Conservation (phyloP, 2,113 vertebrate species). For the Orthonyx spaldingii region DNA sequence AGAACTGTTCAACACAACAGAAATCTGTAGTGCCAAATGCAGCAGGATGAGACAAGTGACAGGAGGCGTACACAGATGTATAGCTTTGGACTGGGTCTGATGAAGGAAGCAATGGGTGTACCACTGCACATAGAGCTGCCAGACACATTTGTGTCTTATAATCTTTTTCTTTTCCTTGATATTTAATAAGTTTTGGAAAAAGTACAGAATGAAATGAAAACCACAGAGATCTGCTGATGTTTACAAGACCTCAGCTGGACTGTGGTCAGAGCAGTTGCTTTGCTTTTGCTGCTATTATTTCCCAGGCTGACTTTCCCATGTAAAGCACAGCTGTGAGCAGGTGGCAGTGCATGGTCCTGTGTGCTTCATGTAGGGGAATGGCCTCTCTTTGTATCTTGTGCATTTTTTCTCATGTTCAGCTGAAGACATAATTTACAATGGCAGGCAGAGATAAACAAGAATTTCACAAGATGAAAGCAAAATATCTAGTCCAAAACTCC, state of each 20-base stretch:
- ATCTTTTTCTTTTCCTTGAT: neutral
- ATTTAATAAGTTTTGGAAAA: neutral
- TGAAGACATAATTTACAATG: neutral
- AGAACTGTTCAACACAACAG: neutral
- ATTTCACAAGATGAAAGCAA: neutral
- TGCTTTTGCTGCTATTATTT: neutral
- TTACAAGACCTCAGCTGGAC: slow-evolving; percentile 3
- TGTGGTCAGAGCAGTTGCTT: neutral
- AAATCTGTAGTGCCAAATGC: neutral
- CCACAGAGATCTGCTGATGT: neutral
- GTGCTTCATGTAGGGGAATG: neutral
- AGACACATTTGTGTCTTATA: neutral
- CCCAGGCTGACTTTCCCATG: neutral
- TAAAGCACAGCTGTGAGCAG: neutral
- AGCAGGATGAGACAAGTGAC: neutral
- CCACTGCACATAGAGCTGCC: too few relatives aligned
- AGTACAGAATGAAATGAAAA: neutral
- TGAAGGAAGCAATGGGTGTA: neutral
- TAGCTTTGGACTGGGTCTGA: neutral
- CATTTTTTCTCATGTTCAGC: neutral
- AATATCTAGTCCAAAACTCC: neutral
- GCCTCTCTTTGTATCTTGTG: neutral
- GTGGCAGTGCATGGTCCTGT: neutral
- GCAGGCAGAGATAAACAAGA: neutral
- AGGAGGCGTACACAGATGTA: neutral